phyloP scores from a whole-genome alignment of 1,140 invertebrate genomes.

The Scaptomyza graminum region DNA sequence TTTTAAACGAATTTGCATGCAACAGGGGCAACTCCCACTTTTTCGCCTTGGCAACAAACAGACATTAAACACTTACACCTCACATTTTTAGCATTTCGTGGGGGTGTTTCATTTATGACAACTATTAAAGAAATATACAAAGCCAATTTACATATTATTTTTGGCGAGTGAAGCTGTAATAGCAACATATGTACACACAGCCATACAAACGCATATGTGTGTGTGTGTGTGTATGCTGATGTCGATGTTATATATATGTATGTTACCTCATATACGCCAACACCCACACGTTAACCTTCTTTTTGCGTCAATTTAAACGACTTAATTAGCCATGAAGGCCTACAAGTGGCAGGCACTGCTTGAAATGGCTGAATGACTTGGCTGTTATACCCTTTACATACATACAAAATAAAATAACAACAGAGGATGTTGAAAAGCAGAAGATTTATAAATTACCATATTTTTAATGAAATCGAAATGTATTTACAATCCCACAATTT shows the following conservation, averaged over 20 bases:
- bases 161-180: constrained; percentile 64
- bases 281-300: constrained; percentile 75
- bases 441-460: not conserved
- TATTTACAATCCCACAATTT: not conserved
- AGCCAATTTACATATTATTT: constrained; percentile 62
- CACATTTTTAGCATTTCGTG: constrained; percentile 59
- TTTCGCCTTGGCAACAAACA: constrained; percentile 44
- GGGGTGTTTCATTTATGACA: constrained; percentile 60
- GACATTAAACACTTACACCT: constrained; percentile 14
- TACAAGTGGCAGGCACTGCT: constrained; percentile 44
- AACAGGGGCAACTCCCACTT: constrained; percentile 27
- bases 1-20: too few relatives aligned
- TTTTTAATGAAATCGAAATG: not conserved
- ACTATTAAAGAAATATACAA: constrained; percentile 58
- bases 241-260: not conserved
- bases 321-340: constrained; percentile 80
- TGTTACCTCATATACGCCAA: constrained; percentile 71
- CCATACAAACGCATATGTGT: not conserved
- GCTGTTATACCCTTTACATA: constrained; percentile 6
- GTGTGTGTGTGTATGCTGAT: not conserved
- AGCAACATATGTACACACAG: not conserved
- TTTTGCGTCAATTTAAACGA: constrained; percentile 59
- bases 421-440: too few relatives aligned
- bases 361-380: constrained; percentile 20
- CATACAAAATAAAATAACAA: not conserved